Evolutionary conservation across 2,888 invertebrate species (phyloP).

Genomic region (Limnephilus marmoratus): DNA sequence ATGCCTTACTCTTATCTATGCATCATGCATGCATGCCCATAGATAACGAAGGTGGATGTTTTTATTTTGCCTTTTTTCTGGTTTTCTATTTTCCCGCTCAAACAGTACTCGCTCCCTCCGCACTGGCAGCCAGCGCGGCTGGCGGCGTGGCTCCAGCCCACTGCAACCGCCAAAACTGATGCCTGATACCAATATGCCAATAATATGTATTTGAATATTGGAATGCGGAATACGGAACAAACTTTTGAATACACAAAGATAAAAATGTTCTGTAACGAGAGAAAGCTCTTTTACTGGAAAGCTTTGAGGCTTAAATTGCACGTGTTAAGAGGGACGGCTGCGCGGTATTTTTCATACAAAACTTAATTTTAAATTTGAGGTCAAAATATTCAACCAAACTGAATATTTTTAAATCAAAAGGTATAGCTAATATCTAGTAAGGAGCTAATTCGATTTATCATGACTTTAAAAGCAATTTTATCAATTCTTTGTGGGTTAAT

Average conservation of each 20-base stretch:
- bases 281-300: background rate
- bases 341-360: too few species aligned
- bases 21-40: conserved; percentile 25
- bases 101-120: background rate
- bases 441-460: too few species aligned
- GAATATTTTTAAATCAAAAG: too few species aligned
- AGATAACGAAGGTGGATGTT: conserved; percentile 4
- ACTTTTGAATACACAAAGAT: background rate
- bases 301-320: background rate
- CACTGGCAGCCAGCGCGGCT: background rate
- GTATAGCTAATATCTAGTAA: too few species aligned
- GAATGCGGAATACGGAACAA: background rate
- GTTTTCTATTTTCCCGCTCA: conserved; percentile 17
- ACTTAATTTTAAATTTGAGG: too few species aligned
- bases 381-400: too few species aligned
- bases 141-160: background rate
- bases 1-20: background rate
- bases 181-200: background rate
- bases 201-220: background rate
- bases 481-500: too few species aligned
- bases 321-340: background rate
- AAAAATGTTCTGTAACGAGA: background rate
- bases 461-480: too few species aligned
- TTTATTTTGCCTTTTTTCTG: conserved; percentile 2
- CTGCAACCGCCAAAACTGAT: background rate